Percentiles rank a stretch among this genome's conserved stretches.
Evolutionary conservation across 1,140 invertebrate genomes (phyloP).

Genomic region (Drosophila sulfurigaster): DNA sequence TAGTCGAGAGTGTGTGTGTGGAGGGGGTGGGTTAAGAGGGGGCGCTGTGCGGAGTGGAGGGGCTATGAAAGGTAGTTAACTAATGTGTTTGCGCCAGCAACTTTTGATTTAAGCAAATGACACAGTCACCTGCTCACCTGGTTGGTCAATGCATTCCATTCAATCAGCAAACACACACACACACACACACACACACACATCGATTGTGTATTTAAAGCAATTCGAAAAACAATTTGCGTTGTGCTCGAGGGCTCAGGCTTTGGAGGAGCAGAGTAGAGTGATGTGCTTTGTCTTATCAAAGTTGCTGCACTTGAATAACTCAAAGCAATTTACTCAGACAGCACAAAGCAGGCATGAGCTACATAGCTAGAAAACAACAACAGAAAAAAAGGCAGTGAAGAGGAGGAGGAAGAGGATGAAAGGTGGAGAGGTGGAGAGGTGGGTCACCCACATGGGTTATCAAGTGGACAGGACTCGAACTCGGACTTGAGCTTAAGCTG

Average conservation of each 20-base stretch:
- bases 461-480: too few relatives aligned
- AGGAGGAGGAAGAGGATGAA: neutral
- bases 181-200: slow-evolving; percentile 17
- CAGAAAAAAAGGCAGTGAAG: slow-evolving; percentile 62
- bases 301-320: slow-evolving; percentile 54
- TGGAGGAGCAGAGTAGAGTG: slow-evolving; percentile 1
- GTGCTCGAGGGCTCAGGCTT: neutral
- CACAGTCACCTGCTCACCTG: slow-evolving; percentile 19
- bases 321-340: slow-evolving; percentile 57
- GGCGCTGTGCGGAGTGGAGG: neutral
- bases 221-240: slow-evolving; percentile 45
- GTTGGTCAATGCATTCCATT: neutral
- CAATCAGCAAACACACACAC: slow-evolving; percentile 9
- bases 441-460: slow-evolving; percentile 12
- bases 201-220: slow-evolving; percentile 29
- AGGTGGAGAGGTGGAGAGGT: too few relatives aligned
- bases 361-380: slow-evolving; percentile 54
- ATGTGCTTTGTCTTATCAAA: slow-evolving; percentile 61
- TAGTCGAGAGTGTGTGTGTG: slow-evolving; percentile 6
- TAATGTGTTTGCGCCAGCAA: slow-evolving; percentile 43
- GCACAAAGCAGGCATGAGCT: slow-evolving; percentile 23
- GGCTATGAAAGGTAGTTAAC: slow-evolving; percentile 19
- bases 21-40: too few relatives aligned
- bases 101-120: slow-evolving; percentile 35
- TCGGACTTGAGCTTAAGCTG: slow-evolving; percentile 17